phyloP scores from a whole-genome alignment of 2,888 invertebrate species.

The Lypha dubia region DNA sequence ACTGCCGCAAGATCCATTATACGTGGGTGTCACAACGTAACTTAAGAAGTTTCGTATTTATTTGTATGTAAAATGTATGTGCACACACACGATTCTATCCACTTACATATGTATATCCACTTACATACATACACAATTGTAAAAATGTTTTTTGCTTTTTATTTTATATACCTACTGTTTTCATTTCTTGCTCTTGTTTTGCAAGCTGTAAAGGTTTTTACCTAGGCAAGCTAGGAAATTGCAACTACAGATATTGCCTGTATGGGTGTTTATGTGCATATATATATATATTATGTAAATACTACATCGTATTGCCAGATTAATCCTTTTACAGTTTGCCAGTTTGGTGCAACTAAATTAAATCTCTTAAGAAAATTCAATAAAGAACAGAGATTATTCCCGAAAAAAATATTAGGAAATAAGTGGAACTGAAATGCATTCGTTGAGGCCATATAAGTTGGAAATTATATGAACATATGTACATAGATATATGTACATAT shows the following conservation, averaged over 20 bases:
- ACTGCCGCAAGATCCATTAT: constrained; percentile 59
- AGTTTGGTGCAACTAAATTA: not conserved
- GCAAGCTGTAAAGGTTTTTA: constrained; percentile 39
- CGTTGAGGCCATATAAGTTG: not conserved
- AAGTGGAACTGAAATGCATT: too few relatives aligned
- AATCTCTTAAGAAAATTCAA: not conserved
- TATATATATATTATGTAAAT: not conserved
- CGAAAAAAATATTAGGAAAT: too few relatives aligned
- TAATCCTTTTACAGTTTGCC: not conserved
- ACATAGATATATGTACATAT: too few relatives aligned
- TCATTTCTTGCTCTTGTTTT: constrained; percentile 25
- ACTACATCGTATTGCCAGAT: constrained; percentile 10
- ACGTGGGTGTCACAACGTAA: constrained; percentile 67
- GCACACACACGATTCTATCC: not conserved
- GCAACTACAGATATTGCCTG: constrained; percentile 37
- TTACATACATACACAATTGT: constrained; percentile 6
- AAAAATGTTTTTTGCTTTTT: constrained; percentile 21
- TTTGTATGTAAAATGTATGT: constrained; percentile 20
- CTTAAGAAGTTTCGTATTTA: constrained; percentile 58
- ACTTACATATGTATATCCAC: not conserved
- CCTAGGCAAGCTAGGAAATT: constrained; percentile 41
- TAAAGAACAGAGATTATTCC: too few relatives aligned
- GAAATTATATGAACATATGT: too few relatives aligned
- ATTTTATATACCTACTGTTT: not conserved
- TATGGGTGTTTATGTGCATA: not conserved